These are phyloP conservation scores for Ptilodon capucinus DNA, from an alignment of 2,888 invertebrate species.

Conservation along the genomic window DNA sequence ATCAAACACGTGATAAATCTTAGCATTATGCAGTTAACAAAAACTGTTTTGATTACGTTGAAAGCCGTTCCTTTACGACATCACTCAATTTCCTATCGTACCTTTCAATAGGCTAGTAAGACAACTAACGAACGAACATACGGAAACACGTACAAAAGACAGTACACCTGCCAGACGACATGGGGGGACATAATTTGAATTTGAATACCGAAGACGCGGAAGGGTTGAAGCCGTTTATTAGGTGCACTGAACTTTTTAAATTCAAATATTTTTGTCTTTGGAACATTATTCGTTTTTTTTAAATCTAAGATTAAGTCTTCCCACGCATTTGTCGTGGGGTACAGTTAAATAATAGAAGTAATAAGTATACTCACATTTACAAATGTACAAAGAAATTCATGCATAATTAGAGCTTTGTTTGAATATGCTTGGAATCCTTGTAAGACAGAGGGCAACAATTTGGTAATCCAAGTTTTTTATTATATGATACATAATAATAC, in stretches of 20 bases:
- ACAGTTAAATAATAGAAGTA: background rate
- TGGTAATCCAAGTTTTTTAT: too few relatives aligned
- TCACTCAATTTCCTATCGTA: constrained; percentile 16
- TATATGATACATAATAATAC: too few relatives aligned
- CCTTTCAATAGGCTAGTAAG: constrained; percentile 36
- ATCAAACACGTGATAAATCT: too few relatives aligned
- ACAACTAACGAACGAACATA: constrained; percentile 46
- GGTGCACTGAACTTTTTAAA: constrained; percentile 35
- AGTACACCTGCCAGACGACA: constrained; percentile 59
- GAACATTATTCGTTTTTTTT: constrained; percentile 8
- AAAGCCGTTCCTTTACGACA: too few relatives aligned
- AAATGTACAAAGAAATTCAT: too few relatives aligned
- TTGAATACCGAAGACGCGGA: constrained; percentile 59
- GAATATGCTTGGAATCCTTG: too few relatives aligned
- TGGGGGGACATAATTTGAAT: constrained; percentile 71
- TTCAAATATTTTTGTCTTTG: constrained; percentile 19
- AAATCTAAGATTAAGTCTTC: background rate
- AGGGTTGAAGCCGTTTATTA: constrained; percentile 64
- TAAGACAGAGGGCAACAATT: too few relatives aligned
- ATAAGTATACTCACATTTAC: too few relatives aligned
- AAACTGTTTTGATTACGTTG: too few relatives aligned
- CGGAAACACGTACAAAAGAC: constrained; percentile 70
- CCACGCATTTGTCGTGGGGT: background rate
- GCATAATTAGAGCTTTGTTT: too few relatives aligned
- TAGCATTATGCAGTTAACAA: too few relatives aligned